These are phyloP conservation scores for Leucoptera coffeella DNA, from an alignment of 2,888 invertebrate species.

Conservation along the genomic window DNA sequence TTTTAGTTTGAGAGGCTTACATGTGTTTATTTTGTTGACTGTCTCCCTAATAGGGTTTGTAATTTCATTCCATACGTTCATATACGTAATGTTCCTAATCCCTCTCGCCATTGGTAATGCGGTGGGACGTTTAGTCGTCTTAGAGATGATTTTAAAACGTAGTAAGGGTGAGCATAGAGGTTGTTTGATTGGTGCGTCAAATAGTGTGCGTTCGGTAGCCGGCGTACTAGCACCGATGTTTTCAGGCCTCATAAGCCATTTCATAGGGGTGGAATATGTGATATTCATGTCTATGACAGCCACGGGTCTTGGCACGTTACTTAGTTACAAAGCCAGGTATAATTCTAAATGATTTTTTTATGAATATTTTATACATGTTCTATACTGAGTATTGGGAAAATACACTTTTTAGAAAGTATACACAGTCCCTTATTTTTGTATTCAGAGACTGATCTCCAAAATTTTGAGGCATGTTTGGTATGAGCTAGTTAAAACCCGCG, in stretches of 20 bases:
- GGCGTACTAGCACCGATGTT: constrained; percentile 56
- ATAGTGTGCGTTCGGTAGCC: constrained; percentile 56
- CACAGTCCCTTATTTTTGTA: too few species aligned
- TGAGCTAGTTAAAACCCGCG: too few species aligned
- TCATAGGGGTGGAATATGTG: constrained; percentile 39
- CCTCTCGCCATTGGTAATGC: constrained; percentile 53
- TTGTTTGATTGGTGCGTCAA: constrained; percentile 57
- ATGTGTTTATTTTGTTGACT: constrained; percentile 45
- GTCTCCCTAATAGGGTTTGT: constrained; percentile 41
- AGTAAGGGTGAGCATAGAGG: constrained; percentile 49
- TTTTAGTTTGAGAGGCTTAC: constrained; percentile 43
- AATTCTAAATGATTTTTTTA: too few species aligned
- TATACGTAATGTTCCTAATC: constrained; percentile 44
- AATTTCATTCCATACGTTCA: constrained; percentile 30
- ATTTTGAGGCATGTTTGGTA: too few species aligned
- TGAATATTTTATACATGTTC: too few species aligned
- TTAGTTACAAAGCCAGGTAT: too few species aligned
- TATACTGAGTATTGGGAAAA: too few species aligned
- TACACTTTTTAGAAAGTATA: too few species aligned
- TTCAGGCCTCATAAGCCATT: constrained; percentile 51
- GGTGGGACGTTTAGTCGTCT: constrained; percentile 48
- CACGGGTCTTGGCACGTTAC: constrained; percentile 23
- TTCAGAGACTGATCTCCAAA: too few species aligned
- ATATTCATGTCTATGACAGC: constrained; percentile 33
- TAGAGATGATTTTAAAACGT: constrained; percentile 54